Base-by-base conservation (phyloP, 35 echinoderm and acorn worm species). In the Heliocidaris tuberculata region DNA sequence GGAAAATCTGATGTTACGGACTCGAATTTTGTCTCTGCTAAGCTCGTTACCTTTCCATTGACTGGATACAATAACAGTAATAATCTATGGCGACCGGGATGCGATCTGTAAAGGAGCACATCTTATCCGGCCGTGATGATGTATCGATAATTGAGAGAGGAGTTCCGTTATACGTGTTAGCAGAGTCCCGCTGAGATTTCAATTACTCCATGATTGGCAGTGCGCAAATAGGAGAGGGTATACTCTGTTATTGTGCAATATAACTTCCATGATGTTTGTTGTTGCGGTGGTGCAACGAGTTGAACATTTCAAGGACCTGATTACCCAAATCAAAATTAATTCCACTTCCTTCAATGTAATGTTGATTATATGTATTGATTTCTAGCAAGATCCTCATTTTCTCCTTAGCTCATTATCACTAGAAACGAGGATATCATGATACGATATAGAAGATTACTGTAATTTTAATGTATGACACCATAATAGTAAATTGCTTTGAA, bases 111-210 rank as follows among this genome's bases (percentile, higher is more conserved):
- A 32, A 89, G 31, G 87, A 48, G 87, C 65, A n/a, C 87, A 32
- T 15, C 87, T 89, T 89, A 32, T 89, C 87, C 87, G 65, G 10
- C 31, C 9, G 87, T 48, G 87, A 89, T 89, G 87, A 89, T 42
- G 87, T 89, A 89, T 9, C 31, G 31, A 47, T 89, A 89, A 89
- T 89, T 89, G 87, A 89, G 87, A 47, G 87, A 89, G 31, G 87
- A 89, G 87, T 89, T 89, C 31, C 87, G 87, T 89, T 89, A n/a
- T n/a, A 47, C 87, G 31, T 89, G 87, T 89, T 89, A 89, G 87
- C 87, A 48, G 87, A 89, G 29, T 42, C 87, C 87, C 87, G 87
- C 87, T 48, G 87, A 89, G 87, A 89, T 89, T 89, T 89, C 87
- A n/a, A 89, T 89, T 89, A 89, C 2, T 15, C 31, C 87, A 7